phyloP scores from a whole-genome alignment of 2,113 vertebrate genomes.

The Campylorhamphus procurvoides region DNA sequence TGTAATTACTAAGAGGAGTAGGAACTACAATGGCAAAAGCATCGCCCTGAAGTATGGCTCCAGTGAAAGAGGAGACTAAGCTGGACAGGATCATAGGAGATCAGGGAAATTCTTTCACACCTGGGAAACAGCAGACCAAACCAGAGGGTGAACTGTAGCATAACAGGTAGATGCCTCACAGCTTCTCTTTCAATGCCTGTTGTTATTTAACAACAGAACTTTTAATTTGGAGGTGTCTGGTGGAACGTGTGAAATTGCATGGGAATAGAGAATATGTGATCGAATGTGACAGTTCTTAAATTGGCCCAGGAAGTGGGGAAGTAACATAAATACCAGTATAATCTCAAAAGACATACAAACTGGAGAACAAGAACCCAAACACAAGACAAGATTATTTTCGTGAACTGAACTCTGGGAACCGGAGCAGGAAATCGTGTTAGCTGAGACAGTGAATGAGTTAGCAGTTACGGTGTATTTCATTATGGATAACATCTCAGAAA shows the following conservation, averaged over 20 bases:
- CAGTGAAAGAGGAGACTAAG: not conserved
- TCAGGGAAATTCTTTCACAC: not conserved
- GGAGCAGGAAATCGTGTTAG: conserved; percentile 13
- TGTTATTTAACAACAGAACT: not conserved
- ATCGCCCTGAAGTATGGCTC: not conserved
- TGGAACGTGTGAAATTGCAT: not conserved
- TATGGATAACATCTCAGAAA: not conserved
- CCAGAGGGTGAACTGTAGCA: not conserved
- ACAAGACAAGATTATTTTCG: not conserved
- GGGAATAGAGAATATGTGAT: not conserved
- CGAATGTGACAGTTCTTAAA: conserved; percentile 4
- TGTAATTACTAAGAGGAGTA: not conserved
- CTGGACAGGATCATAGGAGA: not conserved
- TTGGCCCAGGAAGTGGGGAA: not conserved
- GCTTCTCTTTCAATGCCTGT: not conserved
- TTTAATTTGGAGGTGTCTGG: not conserved
- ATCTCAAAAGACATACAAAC: not conserved
- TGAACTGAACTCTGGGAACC: conserved; percentile 5
- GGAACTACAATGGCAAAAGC: not conserved
- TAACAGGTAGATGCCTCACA: not conserved
- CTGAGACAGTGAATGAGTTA: not conserved
- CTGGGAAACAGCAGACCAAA: not conserved
- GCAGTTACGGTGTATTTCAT: not conserved
- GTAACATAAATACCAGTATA: not conserved
- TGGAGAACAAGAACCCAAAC: not conserved